Conservation (phyloP, 2,888 invertebrate genomes). For the Labia minor region DNA sequence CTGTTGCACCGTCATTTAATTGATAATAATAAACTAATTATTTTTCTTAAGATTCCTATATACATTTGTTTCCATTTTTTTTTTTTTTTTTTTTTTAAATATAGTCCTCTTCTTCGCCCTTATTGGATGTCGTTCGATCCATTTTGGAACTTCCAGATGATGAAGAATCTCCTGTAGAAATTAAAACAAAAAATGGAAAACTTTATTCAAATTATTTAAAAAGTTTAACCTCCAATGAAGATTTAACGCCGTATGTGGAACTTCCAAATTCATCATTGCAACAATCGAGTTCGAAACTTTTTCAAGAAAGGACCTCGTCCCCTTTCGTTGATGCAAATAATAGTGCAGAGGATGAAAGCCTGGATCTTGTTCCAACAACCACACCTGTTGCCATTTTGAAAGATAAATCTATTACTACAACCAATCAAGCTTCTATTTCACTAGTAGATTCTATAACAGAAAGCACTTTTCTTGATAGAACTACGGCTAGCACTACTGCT, state of each 20-base stretch:
- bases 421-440: slow-evolving; percentile 14
- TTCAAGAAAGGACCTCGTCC: not conserved
- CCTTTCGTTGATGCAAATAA: not conserved
- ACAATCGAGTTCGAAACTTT: not conserved
- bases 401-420: slow-evolving; percentile 25
- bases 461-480: slow-evolving; percentile 27
- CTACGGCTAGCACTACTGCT: slow-evolving; percentile 26
- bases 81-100: not conserved
- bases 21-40: too few species aligned
- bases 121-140: not conserved
- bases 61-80: not conserved
- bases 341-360: slow-evolving; percentile 4
- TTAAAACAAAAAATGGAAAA: not conserved
- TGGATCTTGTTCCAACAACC: not conserved
- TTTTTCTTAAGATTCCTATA: not conserved
- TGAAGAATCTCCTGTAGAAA: not conserved
- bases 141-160: not conserved
- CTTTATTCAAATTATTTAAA: not conserved
- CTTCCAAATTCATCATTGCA: not conserved
- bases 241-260: not conserved
- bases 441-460: slow-evolving; percentile 33
- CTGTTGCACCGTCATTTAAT: too few species aligned
- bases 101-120: not conserved
- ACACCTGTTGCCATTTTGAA: slow-evolving; percentile 22
- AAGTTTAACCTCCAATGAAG: not conserved